These are phyloP conservation scores for Battus philenor DNA, from an alignment of 1,140 invertebrate species.

Conservation along the genomic window DNA sequence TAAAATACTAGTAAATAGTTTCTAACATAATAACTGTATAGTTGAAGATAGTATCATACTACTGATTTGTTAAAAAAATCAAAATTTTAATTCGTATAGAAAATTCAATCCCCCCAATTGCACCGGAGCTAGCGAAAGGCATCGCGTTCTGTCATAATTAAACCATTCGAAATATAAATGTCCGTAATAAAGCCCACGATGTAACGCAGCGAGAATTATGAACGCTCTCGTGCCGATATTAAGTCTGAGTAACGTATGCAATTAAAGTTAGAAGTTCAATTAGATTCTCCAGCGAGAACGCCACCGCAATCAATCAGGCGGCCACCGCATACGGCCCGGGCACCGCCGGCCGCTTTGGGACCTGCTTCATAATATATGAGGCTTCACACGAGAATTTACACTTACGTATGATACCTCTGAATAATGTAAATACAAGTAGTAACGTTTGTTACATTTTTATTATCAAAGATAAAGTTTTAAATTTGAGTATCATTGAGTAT, in stretches of 20 bases:
- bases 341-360: conserved; percentile 14
- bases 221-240: conserved; percentile 3
- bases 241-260: conserved; percentile 21
- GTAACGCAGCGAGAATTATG: conserved; percentile 5
- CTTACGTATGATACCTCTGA: conserved; percentile 16
- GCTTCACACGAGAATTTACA: conserved; percentile 26
- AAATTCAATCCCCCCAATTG: no score
- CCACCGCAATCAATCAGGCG: conserved; percentile 35
- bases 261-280: conserved; percentile 34
- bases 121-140: neutral
- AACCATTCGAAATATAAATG: conserved; percentile 11
- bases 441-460: no score
- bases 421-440: conserved; percentile 11
- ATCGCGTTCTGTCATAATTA: conserved; percentile 3
- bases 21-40: no score
- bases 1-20: no score
- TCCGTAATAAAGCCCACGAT: conserved; percentile 1
- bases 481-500: no score
- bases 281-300: conserved; percentile 24
- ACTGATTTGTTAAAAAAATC: no score
- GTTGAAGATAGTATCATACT: no score
- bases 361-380: conserved; percentile 31
- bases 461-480: no score
- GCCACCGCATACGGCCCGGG: conserved; percentile 9
- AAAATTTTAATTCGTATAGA: no score